These are phyloP conservation scores for Venusia cambrica DNA, from an alignment of 2,888 invertebrate species.

Conservation along the genomic window DNA sequence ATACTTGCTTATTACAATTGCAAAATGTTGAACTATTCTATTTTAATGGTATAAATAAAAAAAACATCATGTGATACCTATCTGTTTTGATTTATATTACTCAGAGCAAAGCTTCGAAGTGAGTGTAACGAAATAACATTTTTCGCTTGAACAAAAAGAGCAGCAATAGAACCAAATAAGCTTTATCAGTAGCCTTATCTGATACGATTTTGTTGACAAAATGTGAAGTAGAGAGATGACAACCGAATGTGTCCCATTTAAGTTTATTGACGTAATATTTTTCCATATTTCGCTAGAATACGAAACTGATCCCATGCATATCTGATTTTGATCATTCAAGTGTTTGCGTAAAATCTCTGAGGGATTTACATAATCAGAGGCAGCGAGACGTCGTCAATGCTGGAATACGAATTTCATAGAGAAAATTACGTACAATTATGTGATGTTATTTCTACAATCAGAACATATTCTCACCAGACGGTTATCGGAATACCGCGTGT, in stretches of 20 bases:
- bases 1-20: no score
- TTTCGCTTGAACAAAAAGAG: constrained; percentile 11
- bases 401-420: constrained; percentile 57
- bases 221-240: constrained; percentile 29
- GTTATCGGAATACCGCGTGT: no score
- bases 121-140: no score
- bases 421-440: constrained; percentile 23
- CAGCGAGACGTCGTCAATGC: constrained; percentile 52
- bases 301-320: constrained; percentile 72
- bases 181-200: constrained; percentile 20
- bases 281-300: constrained; percentile 57
- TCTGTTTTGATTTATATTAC: no score
- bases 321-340: constrained; percentile 70
- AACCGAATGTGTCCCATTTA: constrained; percentile 39
- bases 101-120: no score
- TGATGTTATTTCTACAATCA: constrained; percentile 10
- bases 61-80: no score
- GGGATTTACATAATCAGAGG: constrained; percentile 72
- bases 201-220: constrained; percentile 23
- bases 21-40: no score
- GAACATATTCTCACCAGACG: constrained; percentile 1
- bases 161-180: constrained; percentile 18
- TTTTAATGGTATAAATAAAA: no score
- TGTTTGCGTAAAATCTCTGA: constrained; percentile 69
- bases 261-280: constrained; percentile 57